These are phyloP conservation scores for Diogma glabrata DNA, from an alignment of 2,888 invertebrate species.

Conservation along the genomic window DNA sequence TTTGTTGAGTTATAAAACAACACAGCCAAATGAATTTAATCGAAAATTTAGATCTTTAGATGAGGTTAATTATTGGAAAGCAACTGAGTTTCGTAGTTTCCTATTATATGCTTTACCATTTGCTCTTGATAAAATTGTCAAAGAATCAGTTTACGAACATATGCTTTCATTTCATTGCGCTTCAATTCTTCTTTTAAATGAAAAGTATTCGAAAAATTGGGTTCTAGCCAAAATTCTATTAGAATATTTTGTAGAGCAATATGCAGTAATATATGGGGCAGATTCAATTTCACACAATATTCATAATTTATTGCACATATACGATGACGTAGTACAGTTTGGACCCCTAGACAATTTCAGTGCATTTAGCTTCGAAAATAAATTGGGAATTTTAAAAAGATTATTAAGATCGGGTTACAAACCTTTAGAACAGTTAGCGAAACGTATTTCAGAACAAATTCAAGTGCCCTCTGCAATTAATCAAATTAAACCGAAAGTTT, in stretches of 20 bases:
- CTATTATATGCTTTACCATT: background rate
- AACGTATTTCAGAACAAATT: too few relatives aligned
- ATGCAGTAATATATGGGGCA: background rate
- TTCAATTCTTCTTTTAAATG: background rate
- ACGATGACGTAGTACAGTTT: too few relatives aligned
- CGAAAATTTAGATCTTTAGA: background rate
- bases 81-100: too few relatives aligned
- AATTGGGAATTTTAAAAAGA: too few relatives aligned
- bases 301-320: conserved; percentile 1
- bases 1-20: background rate
- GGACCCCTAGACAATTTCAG: too few relatives aligned
- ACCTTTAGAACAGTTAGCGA: background rate
- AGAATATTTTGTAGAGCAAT: background rate
- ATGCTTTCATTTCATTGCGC: background rate
- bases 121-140: background rate
- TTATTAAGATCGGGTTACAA: conserved; percentile 1
- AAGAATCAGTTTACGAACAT: background rate
- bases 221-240: background rate
- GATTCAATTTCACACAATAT: background rate
- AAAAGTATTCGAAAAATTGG: background rate
- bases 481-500: background rate
- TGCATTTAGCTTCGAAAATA: too few relatives aligned
- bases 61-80: background rate
- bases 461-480: background rate
- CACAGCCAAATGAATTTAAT: conserved; percentile 3